Conservation (phyloP, 2,888 invertebrate species). For the Mythimna lalbum region DNA sequence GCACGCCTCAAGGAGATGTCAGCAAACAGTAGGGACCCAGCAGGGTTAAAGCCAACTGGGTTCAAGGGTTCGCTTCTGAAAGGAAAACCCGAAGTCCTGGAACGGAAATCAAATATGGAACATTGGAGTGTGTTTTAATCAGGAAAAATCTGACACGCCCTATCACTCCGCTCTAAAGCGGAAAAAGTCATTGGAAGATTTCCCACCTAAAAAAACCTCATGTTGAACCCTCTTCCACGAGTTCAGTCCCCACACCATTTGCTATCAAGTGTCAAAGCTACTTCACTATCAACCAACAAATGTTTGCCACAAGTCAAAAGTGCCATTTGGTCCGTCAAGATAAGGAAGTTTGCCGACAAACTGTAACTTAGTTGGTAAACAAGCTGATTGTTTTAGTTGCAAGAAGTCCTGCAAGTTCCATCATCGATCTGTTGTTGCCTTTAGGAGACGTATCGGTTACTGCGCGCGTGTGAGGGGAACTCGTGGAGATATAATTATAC, state of each 20-base stretch:
- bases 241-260: not conserved
- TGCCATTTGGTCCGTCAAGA: constrained; percentile 43
- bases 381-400: constrained; percentile 49
- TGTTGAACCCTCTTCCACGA: too few species aligned
- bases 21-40: too few species aligned
- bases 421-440: constrained; percentile 35
- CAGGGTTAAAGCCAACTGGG: too few species aligned
- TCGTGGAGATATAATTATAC: not conserved
- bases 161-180: too few species aligned
- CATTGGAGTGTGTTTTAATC: too few species aligned
- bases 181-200: too few species aligned
- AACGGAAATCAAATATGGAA: too few species aligned
- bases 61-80: too few species aligned
- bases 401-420: constrained; percentile 38
- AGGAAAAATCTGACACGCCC: too few species aligned
- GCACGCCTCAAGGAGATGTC: too few species aligned
- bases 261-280: not conserved
- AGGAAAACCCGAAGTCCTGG: too few species aligned
- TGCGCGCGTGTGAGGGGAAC: not conserved
- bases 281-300: not conserved
- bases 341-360: constrained; percentile 44
- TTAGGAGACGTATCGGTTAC: constrained; percentile 12
- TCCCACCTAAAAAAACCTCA: too few species aligned
- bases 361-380: constrained; percentile 44
- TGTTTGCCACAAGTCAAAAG: constrained; percentile 41